Evolutionary conservation across 2,113 vertebrate species (phyloP).

Genomic region (Hemiprocne comata): DNA sequence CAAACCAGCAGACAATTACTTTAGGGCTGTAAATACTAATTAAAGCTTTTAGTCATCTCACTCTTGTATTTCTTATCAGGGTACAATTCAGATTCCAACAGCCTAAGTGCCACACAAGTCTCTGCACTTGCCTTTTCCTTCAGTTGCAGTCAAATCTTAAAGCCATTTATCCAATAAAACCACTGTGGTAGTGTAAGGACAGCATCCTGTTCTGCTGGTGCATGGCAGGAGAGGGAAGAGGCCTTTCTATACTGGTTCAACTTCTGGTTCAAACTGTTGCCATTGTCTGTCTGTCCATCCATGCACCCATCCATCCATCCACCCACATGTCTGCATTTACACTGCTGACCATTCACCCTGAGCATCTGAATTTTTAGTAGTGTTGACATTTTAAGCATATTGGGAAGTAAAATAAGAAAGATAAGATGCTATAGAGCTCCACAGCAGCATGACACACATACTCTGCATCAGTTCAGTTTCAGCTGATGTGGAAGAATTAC

Average conservation of each 20-base stretch:
- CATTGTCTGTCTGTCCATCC: neutral
- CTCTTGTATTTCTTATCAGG: neutral
- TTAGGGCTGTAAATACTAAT: slow-evolving; percentile 18
- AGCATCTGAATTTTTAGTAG: neutral
- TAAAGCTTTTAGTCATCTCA: neutral
- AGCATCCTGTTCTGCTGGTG: neutral
- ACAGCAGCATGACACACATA: neutral
- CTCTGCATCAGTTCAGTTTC: neutral
- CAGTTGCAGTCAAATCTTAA: neutral
- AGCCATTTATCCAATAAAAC: neutral
- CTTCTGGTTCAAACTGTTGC: neutral
- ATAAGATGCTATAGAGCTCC: neutral
- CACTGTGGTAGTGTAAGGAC: neutral
- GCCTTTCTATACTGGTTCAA: neutral
- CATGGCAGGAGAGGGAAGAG: neutral
- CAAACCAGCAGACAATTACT: neutral
- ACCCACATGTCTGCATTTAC: neutral
- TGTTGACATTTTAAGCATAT: slow-evolving; percentile 12
- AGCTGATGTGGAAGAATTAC: neutral
- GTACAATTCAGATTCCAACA: neutral
- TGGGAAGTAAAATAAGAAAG: neutral
- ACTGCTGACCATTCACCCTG: neutral
- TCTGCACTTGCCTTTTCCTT: neutral
- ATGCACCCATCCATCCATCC: too few relatives aligned
- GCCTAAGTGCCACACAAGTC: neutral